Evolutionary conservation across 2,113 vertebrate genomes (phyloP), one percentile per base, ranked within the genome.

Genomic region (Sorex fumeus): DNA sequence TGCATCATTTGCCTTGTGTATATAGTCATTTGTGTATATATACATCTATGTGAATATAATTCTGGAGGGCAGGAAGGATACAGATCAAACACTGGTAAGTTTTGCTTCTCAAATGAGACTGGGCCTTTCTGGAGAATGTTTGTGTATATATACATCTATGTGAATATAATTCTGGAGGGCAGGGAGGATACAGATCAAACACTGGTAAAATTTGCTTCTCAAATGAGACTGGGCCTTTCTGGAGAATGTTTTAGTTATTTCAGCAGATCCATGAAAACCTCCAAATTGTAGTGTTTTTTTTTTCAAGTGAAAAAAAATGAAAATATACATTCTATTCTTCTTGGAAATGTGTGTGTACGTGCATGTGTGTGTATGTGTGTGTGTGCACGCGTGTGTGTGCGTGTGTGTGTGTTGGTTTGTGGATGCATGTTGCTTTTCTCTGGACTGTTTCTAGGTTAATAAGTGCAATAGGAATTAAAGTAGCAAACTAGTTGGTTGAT

Each of bases 251-350:
- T 72, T 1, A 8, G 5, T 25, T 45, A 6, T 36, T 53, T 25
- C 32, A 40, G 1, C 11, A 27, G 28, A 47, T 19, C 23, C 36
- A 36, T 4, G 27, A 36, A 62, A n/a, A 80, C 18, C 0, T 34
- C 28, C 70, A 83, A 34, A 60, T 60, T 21, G 12, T 45, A 67
- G n/a, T 8, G 2, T 74, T 84, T 47, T 30, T 16, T 79, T 71
- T 76, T 80, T 47, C 62, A 75, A 89, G 13, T 78, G n/a, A 89
- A 91, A 69, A 32, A 70, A 92, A 67, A 47, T 47, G 47, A 91
- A 83, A 30, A 69, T 67, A 32, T 30, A 43, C 0, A 62, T 2
- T 15, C 21, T 23, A 27, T 60, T 60, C 57, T 60, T 60, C 18
- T 21, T 60, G 57, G 21, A 60, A 60, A 60, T 16, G 28, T 47